Percentiles rank a stretch among this genome's conserved stretches.
These are phyloP conservation scores for Dione vanillae DNA, from an alignment of 2,888 invertebrate genomes.

Conservation along the genomic window DNA sequence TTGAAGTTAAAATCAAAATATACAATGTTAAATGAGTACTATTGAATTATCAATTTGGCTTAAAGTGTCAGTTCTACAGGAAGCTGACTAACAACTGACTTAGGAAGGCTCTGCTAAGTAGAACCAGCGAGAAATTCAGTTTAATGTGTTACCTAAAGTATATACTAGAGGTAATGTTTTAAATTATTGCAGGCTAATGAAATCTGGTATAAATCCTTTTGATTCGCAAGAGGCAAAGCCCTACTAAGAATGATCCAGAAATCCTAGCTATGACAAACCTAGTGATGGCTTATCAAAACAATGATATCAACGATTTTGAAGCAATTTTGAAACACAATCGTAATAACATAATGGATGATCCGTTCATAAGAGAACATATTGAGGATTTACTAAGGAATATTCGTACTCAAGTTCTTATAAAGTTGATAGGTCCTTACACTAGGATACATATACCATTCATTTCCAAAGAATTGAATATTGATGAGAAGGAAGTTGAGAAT, in stretches of 20 bases:
- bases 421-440: constrained; percentile 98
- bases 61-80: too few relatives aligned
- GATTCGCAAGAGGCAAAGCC: constrained; percentile 99
- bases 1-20: too few relatives aligned
- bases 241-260: constrained; percentile 99
- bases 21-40: too few relatives aligned
- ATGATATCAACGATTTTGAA: constrained; percentile 99
- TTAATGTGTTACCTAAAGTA: neutral
- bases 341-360: constrained; percentile 99
- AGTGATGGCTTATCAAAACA: constrained; percentile 98
- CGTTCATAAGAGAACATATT: constrained; percentile 99
- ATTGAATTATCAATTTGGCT: too few relatives aligned
- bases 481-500: constrained; percentile 97
- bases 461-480: constrained; percentile 96
- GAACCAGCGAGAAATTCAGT: neutral
- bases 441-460: constrained; percentile 99
- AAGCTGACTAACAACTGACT: too few relatives aligned
- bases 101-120: too few relatives aligned
- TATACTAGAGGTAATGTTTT: neutral
- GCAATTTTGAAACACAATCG: constrained; percentile 95
- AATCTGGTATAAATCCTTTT: constrained; percentile 99
- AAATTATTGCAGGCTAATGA: constrained; percentile 91
- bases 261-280: constrained; percentile 99
- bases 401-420: constrained; percentile 97
- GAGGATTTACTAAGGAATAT: constrained; percentile 98